A percentile compares a stretch with the other conserved stretches of the same genome.
phyloP scores from a whole-genome alignment of 2,797 vertebrate genomes.

The Antennarius maculatus region DNA sequence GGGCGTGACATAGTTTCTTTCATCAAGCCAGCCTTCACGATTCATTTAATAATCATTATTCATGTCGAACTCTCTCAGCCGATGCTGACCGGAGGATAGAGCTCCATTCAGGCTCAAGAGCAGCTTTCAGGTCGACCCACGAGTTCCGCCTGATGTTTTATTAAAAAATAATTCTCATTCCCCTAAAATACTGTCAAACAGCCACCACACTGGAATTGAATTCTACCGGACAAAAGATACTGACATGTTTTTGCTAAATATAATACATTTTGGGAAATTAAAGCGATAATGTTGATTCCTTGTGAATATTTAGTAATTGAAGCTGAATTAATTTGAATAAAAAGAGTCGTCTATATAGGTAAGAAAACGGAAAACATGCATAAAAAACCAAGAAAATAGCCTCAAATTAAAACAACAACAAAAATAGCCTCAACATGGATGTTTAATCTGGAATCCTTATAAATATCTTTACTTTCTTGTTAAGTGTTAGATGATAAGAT shows the following conservation, averaged over 20 bases:
- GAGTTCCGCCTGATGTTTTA: background rate
- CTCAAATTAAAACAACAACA: no score
- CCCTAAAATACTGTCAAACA: background rate
- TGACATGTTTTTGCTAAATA: background rate
- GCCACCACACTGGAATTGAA: background rate
- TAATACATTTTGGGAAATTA: no score
- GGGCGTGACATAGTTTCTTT: background rate
- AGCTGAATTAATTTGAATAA: no score
- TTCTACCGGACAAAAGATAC: background rate
- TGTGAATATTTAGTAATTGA: no score
- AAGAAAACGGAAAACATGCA: no score
- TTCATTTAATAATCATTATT: slow-evolving; percentile 20
- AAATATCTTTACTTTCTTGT: no score
- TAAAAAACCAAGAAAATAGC: no score
- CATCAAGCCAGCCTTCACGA: slow-evolving; percentile 11
- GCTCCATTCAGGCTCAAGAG: slow-evolving; percentile 8
- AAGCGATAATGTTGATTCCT: no score
- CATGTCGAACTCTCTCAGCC: background rate
- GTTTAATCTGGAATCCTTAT: no score
- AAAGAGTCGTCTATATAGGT: no score
- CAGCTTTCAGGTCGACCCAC: no score
- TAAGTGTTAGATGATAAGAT: background rate
- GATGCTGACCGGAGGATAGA: slow-evolving; percentile 6
- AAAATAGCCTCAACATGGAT: no score
- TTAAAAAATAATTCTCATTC: background rate